Evolutionary conservation across 1,140 invertebrate genomes (phyloP).

Genomic region (Ditylenchus dipsaci): DNA sequence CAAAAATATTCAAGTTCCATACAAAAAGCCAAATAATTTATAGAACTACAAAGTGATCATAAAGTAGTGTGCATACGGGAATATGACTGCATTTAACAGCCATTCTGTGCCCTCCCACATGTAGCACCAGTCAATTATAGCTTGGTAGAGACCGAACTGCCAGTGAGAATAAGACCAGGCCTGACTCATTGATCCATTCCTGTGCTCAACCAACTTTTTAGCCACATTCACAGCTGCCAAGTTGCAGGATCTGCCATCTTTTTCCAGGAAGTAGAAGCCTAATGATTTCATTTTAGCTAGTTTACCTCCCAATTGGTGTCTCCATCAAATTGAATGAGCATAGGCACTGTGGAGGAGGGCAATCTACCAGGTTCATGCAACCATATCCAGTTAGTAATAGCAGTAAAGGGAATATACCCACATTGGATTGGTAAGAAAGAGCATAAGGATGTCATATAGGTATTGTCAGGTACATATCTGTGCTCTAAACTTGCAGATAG

Average conservation of each 20-base stretch:
- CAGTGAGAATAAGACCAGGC: conserved; percentile 41
- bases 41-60: conserved; percentile 49
- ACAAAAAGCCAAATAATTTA: too few relatives aligned
- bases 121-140: conserved; percentile 48
- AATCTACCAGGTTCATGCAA: conserved; percentile 33
- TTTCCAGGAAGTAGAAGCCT: conserved; percentile 52
- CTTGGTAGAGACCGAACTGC: conserved; percentile 52
- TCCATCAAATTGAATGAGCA: conserved; percentile 52
- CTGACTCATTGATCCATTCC: not conserved
- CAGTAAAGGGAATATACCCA: conserved; percentile 38
- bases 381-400: conserved; percentile 56
- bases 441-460: conserved; percentile 38
- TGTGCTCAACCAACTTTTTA: not conserved
- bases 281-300: conserved; percentile 44
- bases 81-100: conserved; percentile 43
- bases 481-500: conserved; percentile 26
- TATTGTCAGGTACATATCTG: conserved; percentile 23
- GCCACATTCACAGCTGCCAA: not conserved
- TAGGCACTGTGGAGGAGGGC: conserved; percentile 19
- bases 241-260: conserved; percentile 41
- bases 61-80: conserved; percentile 54
- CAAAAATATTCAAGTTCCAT: too few relatives aligned
- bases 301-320: conserved; percentile 54
- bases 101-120: conserved; percentile 31
- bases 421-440: conserved; percentile 21